Evolutionary conservation across 2,113 vertebrate genomes (phyloP).

Genomic region (Neogobius melanostomus): DNA sequence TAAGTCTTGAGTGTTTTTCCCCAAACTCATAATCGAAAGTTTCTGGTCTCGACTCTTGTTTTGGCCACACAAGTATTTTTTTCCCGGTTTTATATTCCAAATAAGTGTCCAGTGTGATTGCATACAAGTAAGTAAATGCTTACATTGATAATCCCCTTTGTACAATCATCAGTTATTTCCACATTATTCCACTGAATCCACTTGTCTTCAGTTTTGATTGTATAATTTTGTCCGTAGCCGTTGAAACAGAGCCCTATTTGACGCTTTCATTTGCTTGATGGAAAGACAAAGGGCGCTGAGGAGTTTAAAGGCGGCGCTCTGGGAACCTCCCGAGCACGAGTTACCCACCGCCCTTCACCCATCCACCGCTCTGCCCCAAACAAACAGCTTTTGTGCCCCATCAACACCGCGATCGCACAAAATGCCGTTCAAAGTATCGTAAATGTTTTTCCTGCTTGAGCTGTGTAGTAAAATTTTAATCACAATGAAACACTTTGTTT

Average conservation of each 20-base stretch:
- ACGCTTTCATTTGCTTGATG: conserved; percentile 9
- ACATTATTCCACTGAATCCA: background rate
- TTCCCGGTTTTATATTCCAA: background rate
- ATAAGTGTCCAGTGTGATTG: background rate
- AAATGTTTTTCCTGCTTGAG: too few species aligned
- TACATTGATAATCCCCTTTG: too few species aligned
- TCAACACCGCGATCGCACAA: background rate
- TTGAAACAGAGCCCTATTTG: conserved; percentile 2
- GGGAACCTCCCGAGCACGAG: conserved; percentile 60
- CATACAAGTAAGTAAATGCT: background rate
- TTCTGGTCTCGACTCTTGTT: too few species aligned
- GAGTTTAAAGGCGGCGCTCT: conserved; percentile 48
- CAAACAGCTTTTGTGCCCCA: conserved; percentile 63
- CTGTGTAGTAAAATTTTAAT: background rate
- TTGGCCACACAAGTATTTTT: background rate
- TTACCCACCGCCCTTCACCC: conserved; percentile 69
- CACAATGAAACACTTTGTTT: background rate
- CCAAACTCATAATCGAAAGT: too few species aligned
- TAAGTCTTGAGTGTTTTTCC: too few species aligned
- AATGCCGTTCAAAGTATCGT: background rate
- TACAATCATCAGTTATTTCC: background rate
- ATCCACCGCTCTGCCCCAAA: conserved; percentile 24
- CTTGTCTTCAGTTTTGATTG: background rate
- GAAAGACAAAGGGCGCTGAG: conserved; percentile 32
- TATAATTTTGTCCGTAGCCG: background rate